Evolutionary conservation across 1,140 invertebrate genomes (phyloP), one percentile per base, ranked within the genome.

Genomic region (Helicorthomorpha holstii): DNA sequence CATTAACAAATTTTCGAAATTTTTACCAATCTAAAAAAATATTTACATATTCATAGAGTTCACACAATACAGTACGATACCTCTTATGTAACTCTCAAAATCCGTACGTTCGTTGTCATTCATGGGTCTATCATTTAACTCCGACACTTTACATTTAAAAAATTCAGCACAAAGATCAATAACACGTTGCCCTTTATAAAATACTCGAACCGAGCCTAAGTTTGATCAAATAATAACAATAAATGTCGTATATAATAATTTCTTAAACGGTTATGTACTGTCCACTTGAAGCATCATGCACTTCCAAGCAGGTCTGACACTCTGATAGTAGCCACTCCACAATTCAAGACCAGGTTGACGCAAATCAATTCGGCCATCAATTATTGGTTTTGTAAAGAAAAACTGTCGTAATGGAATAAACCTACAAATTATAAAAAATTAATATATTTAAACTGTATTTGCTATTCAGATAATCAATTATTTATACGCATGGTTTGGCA

Each of bases 241-340:
- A n/a, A n/a, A n/a, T n/a, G n/a, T n/a, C n/a, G n/a, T n/a, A n/a
- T n/a, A n/a, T n/a, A n/a, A n/a, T n/a, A n/a, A n/a, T n/a, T n/a
- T 23, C 24, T 49, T 45, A 45, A 45, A 45, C 19, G 22, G 4
- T 4, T 19, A 45, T 45, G 22, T 7, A 50, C 49, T 12, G 24
- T 50, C 49, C 10, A 50, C 12, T 3, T 50, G 7, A 3, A 44
- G 22, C 16, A 22, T 7, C 12, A 46, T 4, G n/a, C 3, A 12
- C 24, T 50, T 50, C 49, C 49, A 50, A 10, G 45, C 49, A 22
- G 49, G 49, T 46, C 49, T 44, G 4, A 44, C 3, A 25, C 49
- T 50, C n/a, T 50, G 29, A 25, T 49, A 50, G 25, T 50, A 50
- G 10, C 49, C 49, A 26, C n/a, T 14, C 49, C 49, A 50, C 34